Conservation (phyloP, 2,113 vertebrate genomes). For the Bubo blakistoni region DNA sequence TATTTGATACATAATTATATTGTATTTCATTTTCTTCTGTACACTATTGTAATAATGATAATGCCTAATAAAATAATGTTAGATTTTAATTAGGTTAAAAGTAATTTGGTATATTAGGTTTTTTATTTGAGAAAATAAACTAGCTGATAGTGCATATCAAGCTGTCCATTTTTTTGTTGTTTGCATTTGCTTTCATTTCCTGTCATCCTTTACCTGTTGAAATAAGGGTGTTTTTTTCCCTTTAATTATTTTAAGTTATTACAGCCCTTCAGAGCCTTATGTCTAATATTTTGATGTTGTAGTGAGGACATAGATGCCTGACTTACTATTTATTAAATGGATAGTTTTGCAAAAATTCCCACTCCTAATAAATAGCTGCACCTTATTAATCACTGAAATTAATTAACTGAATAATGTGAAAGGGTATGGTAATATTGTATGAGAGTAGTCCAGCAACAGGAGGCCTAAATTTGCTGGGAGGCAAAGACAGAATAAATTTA, state of each 20-base stretch:
- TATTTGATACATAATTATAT: conserved; percentile 42
- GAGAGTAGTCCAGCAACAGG: background rate
- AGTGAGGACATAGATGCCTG: background rate
- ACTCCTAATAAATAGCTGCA: background rate
- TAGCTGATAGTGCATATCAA: background rate
- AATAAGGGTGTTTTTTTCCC: background rate
- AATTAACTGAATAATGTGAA: background rate
- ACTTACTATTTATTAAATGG: background rate
- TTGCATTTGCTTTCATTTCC: conserved; percentile 24
- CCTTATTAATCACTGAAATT: background rate
- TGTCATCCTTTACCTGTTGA: background rate
- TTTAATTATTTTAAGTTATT: background rate
- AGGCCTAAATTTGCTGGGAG: background rate
- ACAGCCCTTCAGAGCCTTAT: background rate
- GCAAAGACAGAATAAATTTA: background rate
- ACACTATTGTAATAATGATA: conserved; percentile 21
- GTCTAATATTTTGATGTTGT: background rate
- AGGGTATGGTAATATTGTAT: background rate
- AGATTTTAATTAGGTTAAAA: conserved; percentile 61
- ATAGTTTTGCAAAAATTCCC: background rate
- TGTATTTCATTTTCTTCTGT: conserved; percentile 54
- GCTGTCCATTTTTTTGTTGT: background rate
- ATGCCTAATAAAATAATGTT: conserved; percentile 51
- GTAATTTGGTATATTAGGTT: conserved; percentile 13
- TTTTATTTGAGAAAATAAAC: conserved; percentile 39